Evolutionary conservation across 2,797 vertebrate genomes (phyloP), one percentile per base, ranked within the genome.

Genomic region (Craterocephalus amniculus): DNA sequence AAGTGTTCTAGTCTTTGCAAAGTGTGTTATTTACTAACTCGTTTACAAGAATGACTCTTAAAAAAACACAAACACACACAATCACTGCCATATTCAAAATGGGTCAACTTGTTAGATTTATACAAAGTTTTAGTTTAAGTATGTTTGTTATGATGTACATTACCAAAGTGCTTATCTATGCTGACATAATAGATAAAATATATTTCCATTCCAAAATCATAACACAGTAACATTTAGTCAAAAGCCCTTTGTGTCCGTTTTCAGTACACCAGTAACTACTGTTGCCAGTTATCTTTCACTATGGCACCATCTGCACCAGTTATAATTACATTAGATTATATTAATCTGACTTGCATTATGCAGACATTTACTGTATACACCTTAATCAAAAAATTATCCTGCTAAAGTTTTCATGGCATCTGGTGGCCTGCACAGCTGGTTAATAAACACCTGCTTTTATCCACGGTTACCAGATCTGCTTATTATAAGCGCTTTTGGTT

Each of bases 21-120:
- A 36, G 40, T 68, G 78, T 31, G 26, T 55, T 64, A 70, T 65
- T 35, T 22, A 58, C 58, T 20, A 45, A 35, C 38, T 26, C 14
- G 18, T 81, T 63, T 18, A 63, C 18, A 45, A 58, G 34, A 43
- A 26, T 24, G 0, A 35, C 7, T 45, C 10, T 18, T 6, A 35
- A 63, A 49, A 52, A 20, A 5, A 16, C 51, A n/a, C n/a, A n/a
- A n/a, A n/a, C n/a, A n/a, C n/a, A n/a, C n/a, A n/a, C 0, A n/a
- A 22, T n/a, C n/a, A 49, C 2, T 38, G 36, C 2, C 36, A 14
- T 38, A 20, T 45, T 45, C 5, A 45, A 14, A n/a, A 20, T 18
- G 43, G 18, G 43, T 2, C 16, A 43, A 38, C 4, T 3, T 38
- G 18, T 43, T 4, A 45, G 16, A 24, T 11, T 49, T 49, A 7